These are phyloP conservation scores for Edolisoma coerulescens DNA, from an alignment of 2,113 vertebrate genomes.

Conservation along the genomic window DNA sequence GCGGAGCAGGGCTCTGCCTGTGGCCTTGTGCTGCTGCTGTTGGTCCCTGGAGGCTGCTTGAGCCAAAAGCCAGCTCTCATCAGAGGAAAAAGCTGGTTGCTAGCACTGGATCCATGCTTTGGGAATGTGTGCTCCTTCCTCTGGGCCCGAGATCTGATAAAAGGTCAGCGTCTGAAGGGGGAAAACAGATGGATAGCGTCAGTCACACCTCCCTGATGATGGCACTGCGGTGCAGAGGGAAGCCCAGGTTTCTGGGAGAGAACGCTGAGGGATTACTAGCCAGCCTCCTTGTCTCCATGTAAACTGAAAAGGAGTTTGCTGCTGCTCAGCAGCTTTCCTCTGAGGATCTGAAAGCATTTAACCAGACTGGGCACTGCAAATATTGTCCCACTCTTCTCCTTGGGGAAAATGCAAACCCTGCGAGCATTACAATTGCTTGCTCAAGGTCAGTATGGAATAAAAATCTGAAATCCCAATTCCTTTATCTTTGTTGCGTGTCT, in stretches of 20 bases:
- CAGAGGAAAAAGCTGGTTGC: neutral
- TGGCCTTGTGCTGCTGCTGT: accelerated
- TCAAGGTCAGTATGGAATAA: conserved; percentile 12
- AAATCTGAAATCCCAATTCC: neutral
- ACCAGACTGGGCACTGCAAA: neutral
- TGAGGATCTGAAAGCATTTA: neutral
- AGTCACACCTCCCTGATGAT: neutral
- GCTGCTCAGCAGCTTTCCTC: neutral
- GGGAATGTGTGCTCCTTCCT: neutral
- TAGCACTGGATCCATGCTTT: accelerated
- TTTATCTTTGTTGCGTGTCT: neutral
- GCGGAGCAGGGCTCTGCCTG: accelerated
- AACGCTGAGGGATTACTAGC: neutral
- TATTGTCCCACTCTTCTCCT: neutral
- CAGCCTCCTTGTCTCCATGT: neutral
- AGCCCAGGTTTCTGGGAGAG: neutral
- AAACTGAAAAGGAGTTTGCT: neutral
- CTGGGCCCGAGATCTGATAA: neutral
- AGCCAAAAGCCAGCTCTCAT: neutral
- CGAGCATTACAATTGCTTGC: neutral
- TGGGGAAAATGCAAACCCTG: neutral
- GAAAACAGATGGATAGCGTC: neutral
- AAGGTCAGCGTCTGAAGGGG: neutral
- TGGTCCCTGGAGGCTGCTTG: neutral
- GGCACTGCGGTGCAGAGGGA: neutral